Base-by-base conservation (phyloP, 2,888 invertebrate species). In the Drosophila flavopinicola region DNA sequence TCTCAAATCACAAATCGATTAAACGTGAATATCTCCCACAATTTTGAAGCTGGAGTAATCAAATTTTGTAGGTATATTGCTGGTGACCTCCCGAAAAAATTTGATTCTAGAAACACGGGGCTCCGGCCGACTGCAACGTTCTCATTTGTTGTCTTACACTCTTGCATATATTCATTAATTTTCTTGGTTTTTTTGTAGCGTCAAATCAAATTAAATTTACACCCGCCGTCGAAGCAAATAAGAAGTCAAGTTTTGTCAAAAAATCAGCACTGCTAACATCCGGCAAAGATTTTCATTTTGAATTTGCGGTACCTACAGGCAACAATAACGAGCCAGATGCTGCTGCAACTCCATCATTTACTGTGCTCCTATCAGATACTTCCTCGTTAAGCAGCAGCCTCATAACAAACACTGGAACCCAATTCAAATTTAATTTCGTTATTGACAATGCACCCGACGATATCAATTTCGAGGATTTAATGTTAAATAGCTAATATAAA, bases 351-450 rank as follows among this genome's bases (percentile, higher is more conserved):
- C 6, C 13, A 6, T 38, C 23, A 10, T 51, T 1, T 13, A 11
- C 15, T 20, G 13, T 9, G 15, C 6, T 6, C 11, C 15, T 25
- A 6, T 1, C 30, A 6, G 37, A 48, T 6, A 35, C 27, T 2
- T 15, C 52, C 38, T 59, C 32, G n/a, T 30, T 47, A 1, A 63
- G 32, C 23, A 44, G 48, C 41, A 71, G 37, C 1, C 57, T 67
- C 3, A 20, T 44, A 6, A 9, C 30, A 56, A 79, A 6, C 66
- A 69, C 60, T 17, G 92, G 91, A 66, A 92, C 93, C 64, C 91
- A 91, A 57, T 95, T 95, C 91, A 94, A 92, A 88, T 95, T 95
- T 91, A 94, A 94, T 91, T 95, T 95, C 91, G 82, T 90, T 15
- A 53, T 89, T 45, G 82, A 88, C 13, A 73, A 77, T 51, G 53